Evolutionary conservation across 2,888 invertebrate genomes (phyloP).

Genomic region (Dermolepida albohirtum): DNA sequence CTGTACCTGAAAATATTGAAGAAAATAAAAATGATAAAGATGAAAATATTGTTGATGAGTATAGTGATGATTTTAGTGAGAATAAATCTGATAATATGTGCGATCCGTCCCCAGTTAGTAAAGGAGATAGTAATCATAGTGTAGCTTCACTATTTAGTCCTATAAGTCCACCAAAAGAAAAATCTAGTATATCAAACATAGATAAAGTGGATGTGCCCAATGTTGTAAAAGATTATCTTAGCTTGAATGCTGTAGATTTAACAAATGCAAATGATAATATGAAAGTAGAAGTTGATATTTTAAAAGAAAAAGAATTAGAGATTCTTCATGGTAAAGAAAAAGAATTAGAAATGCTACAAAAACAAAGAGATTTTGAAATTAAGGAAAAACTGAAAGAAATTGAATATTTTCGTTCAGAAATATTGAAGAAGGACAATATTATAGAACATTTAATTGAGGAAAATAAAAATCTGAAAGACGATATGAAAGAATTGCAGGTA

Average conservation of each 20-base stretch:
- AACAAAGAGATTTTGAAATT: conserved; percentile 7
- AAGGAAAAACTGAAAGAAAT: conserved; percentile 38
- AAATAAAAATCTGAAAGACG: conserved; percentile 60
- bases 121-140: conserved; percentile 21
- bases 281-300: neutral
- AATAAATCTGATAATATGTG: conserved; percentile 46
- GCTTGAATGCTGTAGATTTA: neutral
- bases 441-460: conserved; percentile 62
- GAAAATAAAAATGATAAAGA: conserved; percentile 39
- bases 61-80: conserved; percentile 61
- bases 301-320: conserved; percentile 4
- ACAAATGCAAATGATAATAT: neutral
- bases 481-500: conserved; percentile 62
- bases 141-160: conserved; percentile 27
- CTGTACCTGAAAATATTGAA: conserved; percentile 44
- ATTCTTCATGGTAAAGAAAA: neutral
- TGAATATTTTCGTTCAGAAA: conserved; percentile 48
- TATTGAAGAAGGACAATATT: conserved; percentile 55
- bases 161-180: conserved; percentile 6
- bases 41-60: conserved; percentile 52
- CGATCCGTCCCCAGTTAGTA: conserved; percentile 36
- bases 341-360: conserved; percentile 4
- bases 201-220: neutral
- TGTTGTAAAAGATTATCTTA: neutral
- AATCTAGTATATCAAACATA: neutral